These are phyloP conservation scores for Ranitomeya variabilis DNA, from an alignment of 2,113 vertebrate species.

Conservation along the genomic window DNA sequence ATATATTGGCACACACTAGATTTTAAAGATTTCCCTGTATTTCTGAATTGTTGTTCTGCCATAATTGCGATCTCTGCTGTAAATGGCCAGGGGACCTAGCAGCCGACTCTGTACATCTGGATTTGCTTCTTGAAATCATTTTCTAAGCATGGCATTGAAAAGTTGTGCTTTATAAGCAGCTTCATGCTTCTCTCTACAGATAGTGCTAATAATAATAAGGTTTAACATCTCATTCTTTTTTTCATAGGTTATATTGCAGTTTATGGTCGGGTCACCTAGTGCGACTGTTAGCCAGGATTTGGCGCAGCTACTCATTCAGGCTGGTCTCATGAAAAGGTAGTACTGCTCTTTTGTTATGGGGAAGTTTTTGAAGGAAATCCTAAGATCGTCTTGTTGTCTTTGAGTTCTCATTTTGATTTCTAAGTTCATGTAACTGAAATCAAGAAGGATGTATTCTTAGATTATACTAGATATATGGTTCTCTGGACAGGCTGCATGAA, in stretches of 20 bases:
- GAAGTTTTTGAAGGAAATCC: too few relatives aligned
- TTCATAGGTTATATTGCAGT: conserved; percentile 84
- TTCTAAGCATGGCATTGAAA: not conserved
- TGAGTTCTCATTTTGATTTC: too few relatives aligned
- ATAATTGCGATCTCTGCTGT: not conserved
- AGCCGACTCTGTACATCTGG: not conserved
- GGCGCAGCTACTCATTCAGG: conserved; percentile 86
- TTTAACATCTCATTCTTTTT: not conserved
- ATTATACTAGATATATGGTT: too few relatives aligned
- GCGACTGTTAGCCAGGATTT: conserved; percentile 89
- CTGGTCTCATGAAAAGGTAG: conserved; percentile 91
- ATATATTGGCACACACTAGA: not conserved
- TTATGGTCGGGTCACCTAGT: conserved; percentile 91
- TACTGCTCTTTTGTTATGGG: not conserved
- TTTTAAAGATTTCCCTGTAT: not conserved
- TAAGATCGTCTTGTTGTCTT: too few relatives aligned
- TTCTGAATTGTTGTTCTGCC: not conserved
- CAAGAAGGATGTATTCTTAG: too few relatives aligned
- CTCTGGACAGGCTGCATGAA: too few relatives aligned
- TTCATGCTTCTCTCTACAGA: not conserved
- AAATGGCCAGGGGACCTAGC: not conserved
- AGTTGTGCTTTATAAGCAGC: not conserved
- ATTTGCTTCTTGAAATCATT: not conserved
- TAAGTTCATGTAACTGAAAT: too few relatives aligned
- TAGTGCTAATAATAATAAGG: not conserved